A percentile compares a stretch with the other conserved stretches of the same genome.
phyloP scores from a whole-genome alignment of 2,888 invertebrate species.

The Eupithecia centaureata region DNA sequence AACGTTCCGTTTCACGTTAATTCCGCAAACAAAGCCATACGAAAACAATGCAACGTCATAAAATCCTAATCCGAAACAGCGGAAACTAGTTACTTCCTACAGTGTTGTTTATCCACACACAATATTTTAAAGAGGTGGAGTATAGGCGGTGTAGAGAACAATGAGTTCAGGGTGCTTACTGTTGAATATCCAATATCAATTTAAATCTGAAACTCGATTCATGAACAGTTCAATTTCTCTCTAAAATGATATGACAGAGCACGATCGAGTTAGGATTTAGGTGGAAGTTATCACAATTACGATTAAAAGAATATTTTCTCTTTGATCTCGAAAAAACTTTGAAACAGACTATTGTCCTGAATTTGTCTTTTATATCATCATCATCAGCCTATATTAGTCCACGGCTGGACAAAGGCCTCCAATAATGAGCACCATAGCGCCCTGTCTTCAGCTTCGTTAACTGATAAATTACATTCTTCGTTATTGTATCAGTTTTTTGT shows the following conservation, averaged over 20 bases:
- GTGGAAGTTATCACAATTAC: not conserved
- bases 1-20: slow-evolving; percentile 28
- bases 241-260: not conserved
- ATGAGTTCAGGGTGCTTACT: slow-evolving; percentile 52
- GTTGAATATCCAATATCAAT: not conserved
- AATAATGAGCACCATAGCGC: too few relatives aligned
- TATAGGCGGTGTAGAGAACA: slow-evolving; percentile 53
- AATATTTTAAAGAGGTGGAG: slow-evolving; percentile 60
- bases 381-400: too few relatives aligned
- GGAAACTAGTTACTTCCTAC: slow-evolving; percentile 58
- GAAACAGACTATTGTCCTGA: too few relatives aligned
- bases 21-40: slow-evolving; percentile 36
- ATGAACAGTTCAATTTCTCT: not conserved
- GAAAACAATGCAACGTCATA: slow-evolving; percentile 44
- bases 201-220: not conserved
- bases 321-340: not conserved
- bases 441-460: too few relatives aligned
- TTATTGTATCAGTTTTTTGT: too few relatives aligned
- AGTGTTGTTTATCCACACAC: slow-evolving; percentile 53
- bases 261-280: not conserved
- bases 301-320: not conserved
- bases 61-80: slow-evolving; percentile 49
- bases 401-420: too few relatives aligned
- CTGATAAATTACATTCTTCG: too few relatives aligned
- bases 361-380: too few relatives aligned